phyloP scores from a whole-genome alignment of 2,113 vertebrate species.

The Tangachromis dhanisi region DNA sequence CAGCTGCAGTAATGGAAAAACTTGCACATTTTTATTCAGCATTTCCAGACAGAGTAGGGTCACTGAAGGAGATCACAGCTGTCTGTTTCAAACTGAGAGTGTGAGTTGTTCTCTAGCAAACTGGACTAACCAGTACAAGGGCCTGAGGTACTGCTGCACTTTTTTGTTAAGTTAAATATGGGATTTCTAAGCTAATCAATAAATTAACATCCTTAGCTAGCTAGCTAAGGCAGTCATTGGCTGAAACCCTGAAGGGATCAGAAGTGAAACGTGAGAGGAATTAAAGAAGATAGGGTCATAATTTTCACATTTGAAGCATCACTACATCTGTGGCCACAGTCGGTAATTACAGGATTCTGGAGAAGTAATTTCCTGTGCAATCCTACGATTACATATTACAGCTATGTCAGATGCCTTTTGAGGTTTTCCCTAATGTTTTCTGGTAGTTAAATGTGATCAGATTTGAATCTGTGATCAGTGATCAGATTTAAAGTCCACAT shows the following conservation, averaged over 20 bases:
- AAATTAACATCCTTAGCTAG: neutral
- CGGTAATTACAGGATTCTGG: neutral
- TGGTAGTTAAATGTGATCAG: neutral
- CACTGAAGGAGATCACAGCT: neutral
- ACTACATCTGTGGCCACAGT: neutral
- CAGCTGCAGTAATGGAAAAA: neutral
- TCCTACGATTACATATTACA: neutral
- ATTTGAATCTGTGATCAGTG: neutral
- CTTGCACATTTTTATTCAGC: neutral
- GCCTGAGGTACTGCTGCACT: neutral
- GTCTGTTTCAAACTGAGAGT: neutral
- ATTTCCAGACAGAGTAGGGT: neutral
- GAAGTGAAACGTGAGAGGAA: neutral
- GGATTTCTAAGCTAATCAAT: neutral
- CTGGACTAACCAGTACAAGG: neutral
- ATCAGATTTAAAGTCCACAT: neutral
- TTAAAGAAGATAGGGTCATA: neutral
- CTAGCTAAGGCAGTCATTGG: neutral
- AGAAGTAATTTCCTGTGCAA: neutral
- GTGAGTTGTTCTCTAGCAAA: neutral
- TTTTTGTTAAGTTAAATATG: neutral
- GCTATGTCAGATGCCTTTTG: neutral
- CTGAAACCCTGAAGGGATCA: neutral
- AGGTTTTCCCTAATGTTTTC: neutral
- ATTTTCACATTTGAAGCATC: neutral